Base-by-base conservation (phyloP, 2,797 vertebrate genomes). In the Podargus strigoides region DNA sequence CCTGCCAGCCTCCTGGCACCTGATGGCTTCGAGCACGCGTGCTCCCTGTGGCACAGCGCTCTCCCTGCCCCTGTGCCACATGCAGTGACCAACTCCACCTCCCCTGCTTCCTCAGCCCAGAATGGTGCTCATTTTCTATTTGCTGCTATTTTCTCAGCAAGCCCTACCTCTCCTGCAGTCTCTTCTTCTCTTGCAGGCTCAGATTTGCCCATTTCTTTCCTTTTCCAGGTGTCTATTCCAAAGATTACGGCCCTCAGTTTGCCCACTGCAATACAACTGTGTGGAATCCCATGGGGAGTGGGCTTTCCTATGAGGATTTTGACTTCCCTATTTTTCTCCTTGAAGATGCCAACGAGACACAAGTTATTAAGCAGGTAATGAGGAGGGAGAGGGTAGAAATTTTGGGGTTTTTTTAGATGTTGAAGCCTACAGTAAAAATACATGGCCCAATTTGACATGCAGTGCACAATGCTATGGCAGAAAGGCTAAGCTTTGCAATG, bases 311-410 rank as follows among this genome's bases (percentile, higher is more conserved):
- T 3, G 98, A 99, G 96, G 98, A 99, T 66, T 99, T 98, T 16
- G 96, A 97, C 82, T 99, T 99, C 92, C 99, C 99, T 7, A 98
- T 99, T 79, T 99, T 99, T 97, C 98, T 99, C 10, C 97, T 99
- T 23, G 98, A 98, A 42, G 98, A 99, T 6, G 98, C 98, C 97
- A 98, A 98, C 4, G 98, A 99, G 96, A 99, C 98, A 0, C 95
- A 97, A 66, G 94, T 98, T 68, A 99, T 99, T 81, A 98, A 98
- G 22, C 98, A 99, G 99, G 99, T n/a, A n/a, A n/a, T n/a, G n/a
- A n/a, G n/a, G n/a, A n/a, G n/a, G n/a, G n/a, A n/a, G n/a, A n/a
- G 28, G 28, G 8, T 7, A 9, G 22, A 14, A 41, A 5, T 55
- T 7, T 63, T n/a, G n/a, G n/a, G n/a, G n/a, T n/a, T n/a, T n/a